Evolutionary conservation across 1,140 invertebrate genomes (phyloP).

Genomic region (Harlomillsia oculata): DNA sequence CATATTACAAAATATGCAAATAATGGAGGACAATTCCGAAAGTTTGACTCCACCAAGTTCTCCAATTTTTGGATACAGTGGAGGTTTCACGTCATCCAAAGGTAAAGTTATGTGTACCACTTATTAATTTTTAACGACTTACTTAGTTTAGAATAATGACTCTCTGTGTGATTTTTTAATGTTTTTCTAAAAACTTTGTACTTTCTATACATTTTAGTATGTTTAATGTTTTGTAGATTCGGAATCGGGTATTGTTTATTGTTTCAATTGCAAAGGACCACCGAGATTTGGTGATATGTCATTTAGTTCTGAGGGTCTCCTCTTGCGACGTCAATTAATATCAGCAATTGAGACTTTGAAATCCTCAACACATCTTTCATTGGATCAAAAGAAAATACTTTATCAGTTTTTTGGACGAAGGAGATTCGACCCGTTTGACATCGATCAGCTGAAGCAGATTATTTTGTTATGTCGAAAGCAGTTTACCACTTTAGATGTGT

Average conservation of each 20-base stretch:
- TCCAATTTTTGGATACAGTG: conserved; percentile 16
- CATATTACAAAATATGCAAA: background rate
- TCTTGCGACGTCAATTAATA: conserved; percentile 6
- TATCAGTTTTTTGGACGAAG: conserved; percentile 10
- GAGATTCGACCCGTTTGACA: conserved; percentile 4
- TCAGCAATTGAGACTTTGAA: background rate
- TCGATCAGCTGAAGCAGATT: background rate
- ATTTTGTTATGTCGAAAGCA: conserved; percentile 6
- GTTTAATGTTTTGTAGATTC: background rate
- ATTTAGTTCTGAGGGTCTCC: conserved; percentile 13
- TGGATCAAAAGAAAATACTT: background rate
- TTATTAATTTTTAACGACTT: too few species aligned
- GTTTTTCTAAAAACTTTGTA: too few species aligned
- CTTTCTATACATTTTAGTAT: background rate
- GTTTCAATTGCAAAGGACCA: conserved; percentile 16
- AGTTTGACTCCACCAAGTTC: conserved; percentile 12
- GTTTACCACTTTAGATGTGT: conserved; percentile 3
- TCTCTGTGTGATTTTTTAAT: too few species aligned
- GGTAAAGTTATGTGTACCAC: too few species aligned
- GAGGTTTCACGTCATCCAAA: too few species aligned
- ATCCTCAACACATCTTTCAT: background rate
- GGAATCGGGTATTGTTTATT: conserved; percentile 12
- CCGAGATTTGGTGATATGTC: background rate
- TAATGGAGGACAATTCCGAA: conserved; percentile 11
- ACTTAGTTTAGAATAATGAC: too few species aligned